phyloP scores from a whole-genome alignment of 2,888 invertebrate species.

The Chironomus tentans region DNA sequence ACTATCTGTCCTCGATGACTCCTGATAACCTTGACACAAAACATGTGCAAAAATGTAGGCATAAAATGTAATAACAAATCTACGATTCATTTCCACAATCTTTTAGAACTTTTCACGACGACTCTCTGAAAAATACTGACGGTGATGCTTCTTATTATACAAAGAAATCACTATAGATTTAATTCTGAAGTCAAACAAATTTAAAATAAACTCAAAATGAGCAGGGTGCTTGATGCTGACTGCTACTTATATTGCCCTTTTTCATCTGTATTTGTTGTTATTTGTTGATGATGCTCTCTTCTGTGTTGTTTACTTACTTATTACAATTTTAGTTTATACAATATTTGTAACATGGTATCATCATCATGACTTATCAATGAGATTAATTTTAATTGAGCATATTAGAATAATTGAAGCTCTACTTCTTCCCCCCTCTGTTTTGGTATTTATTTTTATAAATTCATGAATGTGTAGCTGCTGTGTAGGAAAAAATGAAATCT shows the following conservation, averaged over 20 bases:
- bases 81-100: slow-evolving; percentile 4
- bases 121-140: slow-evolving; percentile 24
- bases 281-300: background rate
- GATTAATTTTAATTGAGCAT: slow-evolving; percentile 5
- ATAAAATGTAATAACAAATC: background rate
- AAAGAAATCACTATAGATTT: background rate
- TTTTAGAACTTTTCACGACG: slow-evolving; percentile 1
- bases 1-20: background rate
- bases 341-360: background rate
- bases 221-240: background rate
- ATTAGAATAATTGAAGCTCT: background rate
- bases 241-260: background rate
- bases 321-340: too few species aligned
- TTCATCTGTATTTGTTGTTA: background rate
- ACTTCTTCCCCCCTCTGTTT: background rate
- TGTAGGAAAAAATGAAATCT: too few species aligned
- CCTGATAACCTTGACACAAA: slow-evolving; percentile 8
- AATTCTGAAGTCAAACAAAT: background rate
- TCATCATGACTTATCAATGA: slow-evolving; percentile 5
- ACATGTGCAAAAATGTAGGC: slow-evolving; percentile 9
- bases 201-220: slow-evolving; percentile 8
- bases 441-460: background rate
- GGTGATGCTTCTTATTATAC: background rate
- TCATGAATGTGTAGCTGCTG: background rate
- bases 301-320: background rate